Evolutionary conservation across 2,113 vertebrate genomes (phyloP).

Genomic region (Gasterosteus aculeatus): DNA sequence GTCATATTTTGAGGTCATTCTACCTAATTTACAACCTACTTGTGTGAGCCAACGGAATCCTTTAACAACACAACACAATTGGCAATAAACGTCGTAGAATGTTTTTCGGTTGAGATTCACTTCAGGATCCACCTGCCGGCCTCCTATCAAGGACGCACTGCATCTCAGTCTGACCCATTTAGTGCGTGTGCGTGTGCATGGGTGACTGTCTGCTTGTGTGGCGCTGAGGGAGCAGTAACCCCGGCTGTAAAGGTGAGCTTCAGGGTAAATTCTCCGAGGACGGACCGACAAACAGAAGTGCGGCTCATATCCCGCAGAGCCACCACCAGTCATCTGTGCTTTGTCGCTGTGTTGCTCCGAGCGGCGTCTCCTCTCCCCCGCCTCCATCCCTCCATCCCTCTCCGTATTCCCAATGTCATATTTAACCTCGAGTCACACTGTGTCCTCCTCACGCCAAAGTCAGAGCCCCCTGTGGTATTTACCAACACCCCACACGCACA

Average conservation of each 20-base stretch:
- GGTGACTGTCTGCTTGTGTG: constrained; percentile 6
- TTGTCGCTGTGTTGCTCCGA: constrained; percentile 53
- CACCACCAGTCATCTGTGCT: constrained; percentile 65
- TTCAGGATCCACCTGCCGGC: background rate
- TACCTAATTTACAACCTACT: constrained; percentile 4
- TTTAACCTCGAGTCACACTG: constrained; percentile 63
- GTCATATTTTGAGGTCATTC: constrained; percentile 7
- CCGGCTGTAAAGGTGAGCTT: constrained; percentile 59
- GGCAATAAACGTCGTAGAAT: constrained; percentile 14
- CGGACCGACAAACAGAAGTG: constrained; percentile 38
- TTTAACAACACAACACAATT: background rate
- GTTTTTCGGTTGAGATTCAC: background rate
- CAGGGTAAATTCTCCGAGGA: constrained; percentile 12
- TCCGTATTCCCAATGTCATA: constrained; percentile 63
- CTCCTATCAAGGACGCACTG: background rate
- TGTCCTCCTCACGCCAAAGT: constrained; percentile 64
- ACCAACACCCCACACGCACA: constrained; percentile 12
- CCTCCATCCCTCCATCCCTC: constrained; percentile 22
- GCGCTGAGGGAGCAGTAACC: constrained; percentile 26
- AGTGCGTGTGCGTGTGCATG: background rate
- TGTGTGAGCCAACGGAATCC: constrained; percentile 8
- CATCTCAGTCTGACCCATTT: background rate
- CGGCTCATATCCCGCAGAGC: constrained; percentile 58
- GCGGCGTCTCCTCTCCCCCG: constrained; percentile 49
- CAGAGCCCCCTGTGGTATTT: constrained; percentile 47